Evolutionary conservation across 35 echinoderm and acorn worm species (phyloP).

Genomic region (Lytechinus variegatus): DNA sequence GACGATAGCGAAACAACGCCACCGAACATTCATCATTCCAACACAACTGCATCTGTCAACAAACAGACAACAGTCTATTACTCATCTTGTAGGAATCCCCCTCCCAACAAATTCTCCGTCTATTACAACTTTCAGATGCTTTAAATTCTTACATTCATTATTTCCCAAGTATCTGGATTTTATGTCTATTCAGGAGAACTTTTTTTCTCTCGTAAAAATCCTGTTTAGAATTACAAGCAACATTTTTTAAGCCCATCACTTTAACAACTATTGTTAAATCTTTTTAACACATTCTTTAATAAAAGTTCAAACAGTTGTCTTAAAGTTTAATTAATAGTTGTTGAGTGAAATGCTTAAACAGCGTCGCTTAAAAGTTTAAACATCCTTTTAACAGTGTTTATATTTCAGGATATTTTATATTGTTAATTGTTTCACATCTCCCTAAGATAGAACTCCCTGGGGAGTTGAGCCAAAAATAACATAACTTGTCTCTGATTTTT

Average conservation of each 20-base stretch:
- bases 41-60: not conserved
- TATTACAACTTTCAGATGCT: not conserved
- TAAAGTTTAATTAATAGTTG: too few relatives aligned
- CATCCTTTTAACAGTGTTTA: too few relatives aligned
- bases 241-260: too few relatives aligned
- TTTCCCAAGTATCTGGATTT: not conserved
- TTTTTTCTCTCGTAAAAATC: not conserved
- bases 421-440: not conserved
- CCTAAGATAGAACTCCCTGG: not conserved
- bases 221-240: too few relatives aligned
- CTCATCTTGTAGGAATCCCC: not conserved
- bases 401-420: too few relatives aligned
- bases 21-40: conserved; percentile 11
- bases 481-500: not conserved
- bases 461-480: not conserved
- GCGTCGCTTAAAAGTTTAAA: too few relatives aligned
- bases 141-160: not conserved
- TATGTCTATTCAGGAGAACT: not conserved
- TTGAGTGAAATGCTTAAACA: too few relatives aligned
- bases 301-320: too few relatives aligned
- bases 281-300: too few relatives aligned
- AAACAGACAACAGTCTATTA: not conserved
- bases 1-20: not conserved
- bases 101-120: not conserved
- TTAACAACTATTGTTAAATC: too few relatives aligned